These are phyloP conservation scores for Parnassius smintheus DNA, from an alignment of 2,888 invertebrate genomes.

Conservation along the genomic window DNA sequence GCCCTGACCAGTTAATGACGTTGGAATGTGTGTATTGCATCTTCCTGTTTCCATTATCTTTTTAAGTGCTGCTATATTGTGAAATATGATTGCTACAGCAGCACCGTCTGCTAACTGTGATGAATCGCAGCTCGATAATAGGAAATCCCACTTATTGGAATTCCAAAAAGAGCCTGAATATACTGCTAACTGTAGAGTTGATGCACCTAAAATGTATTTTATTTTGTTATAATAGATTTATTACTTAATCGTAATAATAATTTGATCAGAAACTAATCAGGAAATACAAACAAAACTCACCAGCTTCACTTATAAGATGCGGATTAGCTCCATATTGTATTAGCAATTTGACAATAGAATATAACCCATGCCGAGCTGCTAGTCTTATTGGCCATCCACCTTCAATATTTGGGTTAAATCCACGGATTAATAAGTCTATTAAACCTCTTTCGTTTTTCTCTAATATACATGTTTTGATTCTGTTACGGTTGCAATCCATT, in stretches of 20 bases:
- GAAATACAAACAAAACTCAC: slow-evolving; percentile 43
- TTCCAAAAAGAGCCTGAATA: slow-evolving; percentile 66
- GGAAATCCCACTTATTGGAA: slow-evolving; percentile 57
- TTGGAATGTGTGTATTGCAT: slow-evolving; percentile 69
- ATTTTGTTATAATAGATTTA: not conserved
- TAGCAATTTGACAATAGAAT: slow-evolving; percentile 54
- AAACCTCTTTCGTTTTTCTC: slow-evolving; percentile 53
- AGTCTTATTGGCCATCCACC: slow-evolving; percentile 71
- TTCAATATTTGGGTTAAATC: slow-evolving; percentile 66
- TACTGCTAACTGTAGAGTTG: slow-evolving; percentile 70
- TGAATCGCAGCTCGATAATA: slow-evolving; percentile 69
- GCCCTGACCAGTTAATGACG: slow-evolving; percentile 63
- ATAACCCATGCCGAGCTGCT: slow-evolving; percentile 64
- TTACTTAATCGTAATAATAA: not conserved
- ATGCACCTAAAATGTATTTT: slow-evolving; percentile 53
- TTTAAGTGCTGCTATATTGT: slow-evolving; percentile 57
- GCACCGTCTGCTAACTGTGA: slow-evolving; percentile 75
- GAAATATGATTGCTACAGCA: slow-evolving; percentile 70
- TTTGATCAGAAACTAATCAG: not conserved
- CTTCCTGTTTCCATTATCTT: slow-evolving; percentile 66
- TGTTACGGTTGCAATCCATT: slow-evolving; percentile 49
- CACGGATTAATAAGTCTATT: slow-evolving; percentile 49
- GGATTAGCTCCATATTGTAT: slow-evolving; percentile 69
- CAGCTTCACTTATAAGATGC: slow-evolving; percentile 63
- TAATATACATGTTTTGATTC: slow-evolving; percentile 52